phyloP scores from a whole-genome alignment of 2,888 invertebrate species.

The Cephalotes varians region DNA sequence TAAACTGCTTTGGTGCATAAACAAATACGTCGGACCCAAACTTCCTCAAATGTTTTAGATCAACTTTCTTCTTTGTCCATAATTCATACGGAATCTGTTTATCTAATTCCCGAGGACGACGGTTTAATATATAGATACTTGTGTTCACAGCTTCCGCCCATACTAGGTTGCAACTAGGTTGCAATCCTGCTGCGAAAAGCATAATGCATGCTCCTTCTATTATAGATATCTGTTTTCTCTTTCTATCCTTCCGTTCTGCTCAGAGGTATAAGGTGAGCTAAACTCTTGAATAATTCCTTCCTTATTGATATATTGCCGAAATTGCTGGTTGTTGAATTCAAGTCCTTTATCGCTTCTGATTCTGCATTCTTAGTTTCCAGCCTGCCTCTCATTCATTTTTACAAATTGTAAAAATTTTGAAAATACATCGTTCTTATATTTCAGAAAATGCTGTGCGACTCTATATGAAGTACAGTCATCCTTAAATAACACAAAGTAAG shows the following conservation, averaged over 20 bases:
- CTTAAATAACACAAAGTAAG: too few species aligned
- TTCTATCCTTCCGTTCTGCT: conserved; percentile 12
- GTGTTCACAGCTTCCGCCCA: conserved; percentile 19
- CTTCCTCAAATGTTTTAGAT: neutral
- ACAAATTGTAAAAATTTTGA: too few species aligned
- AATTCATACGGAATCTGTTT: neutral
- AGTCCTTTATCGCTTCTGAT: too few species aligned
- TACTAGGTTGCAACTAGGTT: neutral
- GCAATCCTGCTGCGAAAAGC: neutral
- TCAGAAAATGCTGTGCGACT: too few species aligned
- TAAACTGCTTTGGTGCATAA: neutral
- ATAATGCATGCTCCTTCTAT: conserved; percentile 13
- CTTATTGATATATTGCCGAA: too few species aligned
- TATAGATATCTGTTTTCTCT: neutral
- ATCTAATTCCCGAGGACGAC: neutral
- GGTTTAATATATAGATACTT: neutral
- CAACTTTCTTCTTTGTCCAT: too few species aligned
- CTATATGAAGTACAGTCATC: too few species aligned
- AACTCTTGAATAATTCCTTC: conserved; percentile 9
- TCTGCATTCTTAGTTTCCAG: too few species aligned
- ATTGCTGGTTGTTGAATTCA: too few species aligned
- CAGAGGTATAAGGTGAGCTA: neutral
- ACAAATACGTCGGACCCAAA: neutral
- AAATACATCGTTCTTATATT: too few species aligned
- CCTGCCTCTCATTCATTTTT: too few species aligned